Conservation (phyloP, 2,797 vertebrate species). For the Pelochelys cantorii region DNA sequence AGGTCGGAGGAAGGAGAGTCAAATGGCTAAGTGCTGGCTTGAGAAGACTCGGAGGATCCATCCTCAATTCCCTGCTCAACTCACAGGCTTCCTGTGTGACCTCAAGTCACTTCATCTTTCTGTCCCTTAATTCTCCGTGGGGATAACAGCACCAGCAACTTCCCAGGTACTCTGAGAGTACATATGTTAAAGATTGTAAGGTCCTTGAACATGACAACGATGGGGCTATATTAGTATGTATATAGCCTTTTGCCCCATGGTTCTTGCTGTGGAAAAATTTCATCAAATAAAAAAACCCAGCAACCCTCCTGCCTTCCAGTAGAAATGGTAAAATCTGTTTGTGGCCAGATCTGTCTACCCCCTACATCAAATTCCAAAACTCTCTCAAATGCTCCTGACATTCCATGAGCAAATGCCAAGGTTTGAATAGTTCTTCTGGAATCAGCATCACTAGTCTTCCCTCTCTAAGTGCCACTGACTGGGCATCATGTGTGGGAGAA, state of each 20-base stretch:
- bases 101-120: not conserved
- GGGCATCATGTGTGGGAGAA: not conserved
- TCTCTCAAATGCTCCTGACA: not conserved
- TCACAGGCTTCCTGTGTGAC: not conserved
- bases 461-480: not conserved
- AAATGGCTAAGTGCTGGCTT: not conserved
- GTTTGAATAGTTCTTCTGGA: not conserved
- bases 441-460: not conserved
- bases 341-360: not conserved
- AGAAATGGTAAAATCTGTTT: not conserved
- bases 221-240: accelerated
- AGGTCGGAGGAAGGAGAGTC: not conserved
- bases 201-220: not conserved
- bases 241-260: not conserved
- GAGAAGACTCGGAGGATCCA: not conserved
- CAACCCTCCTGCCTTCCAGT: not conserved
- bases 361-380: not conserved
- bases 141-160: not conserved
- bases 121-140: accelerated
- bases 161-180: not conserved
- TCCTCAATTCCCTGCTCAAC: not conserved
- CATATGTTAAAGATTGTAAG: not conserved
- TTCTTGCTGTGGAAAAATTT: not conserved
- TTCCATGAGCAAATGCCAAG: not conserved
- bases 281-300: not conserved